Base-by-base conservation (phyloP, 2,888 invertebrate genomes). In the Andricus curvator region DNA sequence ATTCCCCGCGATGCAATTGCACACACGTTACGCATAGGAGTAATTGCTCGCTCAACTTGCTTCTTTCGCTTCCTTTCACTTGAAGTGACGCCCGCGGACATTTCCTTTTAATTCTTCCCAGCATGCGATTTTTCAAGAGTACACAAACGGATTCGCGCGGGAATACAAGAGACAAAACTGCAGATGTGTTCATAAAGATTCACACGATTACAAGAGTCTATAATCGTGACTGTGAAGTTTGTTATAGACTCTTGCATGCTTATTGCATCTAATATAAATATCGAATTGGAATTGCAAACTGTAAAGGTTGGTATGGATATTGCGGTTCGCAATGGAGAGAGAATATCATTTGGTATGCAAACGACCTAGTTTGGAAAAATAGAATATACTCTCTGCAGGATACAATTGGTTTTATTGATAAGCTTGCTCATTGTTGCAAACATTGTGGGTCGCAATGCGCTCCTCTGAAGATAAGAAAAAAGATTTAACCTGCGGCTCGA, bases 241-340 rank as follows among this genome's bases (percentile, higher is more conserved):
- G 74, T 70, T 78, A 62, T 64, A 37, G 51, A 20, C 56, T 56
- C 51, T 9, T 33, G 51, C 56, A 80, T 79, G 81, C 78, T 80
- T 78, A 76, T 82, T 77, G 78, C 76, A 41, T 44, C 82, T 77
- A 81, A 86, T 84, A 85, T 83, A 84, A 86, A 85, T 86, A 86
- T 84, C 86, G 81, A 84, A 87, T 87, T 85, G 85, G 88, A 89
- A 89, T 90, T 88, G 88, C 87, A 88, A 89, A 89, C 89, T 88
- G 88, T 86, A 88, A 89, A 89, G 84, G 78, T 33, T 80, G 37
- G 22, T 66, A 51, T 29, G 51, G 74, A 56, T 74, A 74, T 74
- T 56, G 56, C 56, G 5, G 13, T n/a, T 13, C 74, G 74, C 74
- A 56, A 51, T 33, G 37, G n/a, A 33, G 33, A 60, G 15, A 51